Conservation (phyloP, 2,797 vertebrate genomes). For the Mus spretus region DNA sequence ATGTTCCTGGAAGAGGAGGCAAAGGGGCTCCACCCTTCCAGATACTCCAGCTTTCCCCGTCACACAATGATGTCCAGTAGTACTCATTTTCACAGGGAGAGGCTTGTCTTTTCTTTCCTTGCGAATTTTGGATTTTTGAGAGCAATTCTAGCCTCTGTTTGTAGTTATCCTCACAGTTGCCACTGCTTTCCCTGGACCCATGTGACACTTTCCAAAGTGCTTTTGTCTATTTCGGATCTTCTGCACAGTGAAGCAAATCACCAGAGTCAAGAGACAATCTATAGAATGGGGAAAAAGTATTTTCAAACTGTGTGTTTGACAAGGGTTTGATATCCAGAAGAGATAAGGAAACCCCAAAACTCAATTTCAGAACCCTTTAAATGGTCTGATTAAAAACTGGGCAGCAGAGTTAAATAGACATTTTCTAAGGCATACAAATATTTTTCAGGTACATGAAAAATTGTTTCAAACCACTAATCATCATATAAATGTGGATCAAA, state of each 20-base stretch:
- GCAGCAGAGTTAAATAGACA: neutral
- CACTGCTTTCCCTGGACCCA: neutral
- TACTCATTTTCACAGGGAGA: neutral
- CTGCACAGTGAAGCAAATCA: neutral
- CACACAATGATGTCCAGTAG: neutral
- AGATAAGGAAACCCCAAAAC: neutral
- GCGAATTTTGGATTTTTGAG: slow-evolving; percentile 6
- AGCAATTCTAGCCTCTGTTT: neutral
- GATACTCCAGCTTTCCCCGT: neutral
- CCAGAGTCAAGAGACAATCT: neutral
- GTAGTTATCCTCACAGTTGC: neutral
- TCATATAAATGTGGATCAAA: neutral
- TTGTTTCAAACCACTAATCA: neutral
- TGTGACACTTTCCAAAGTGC: neutral
- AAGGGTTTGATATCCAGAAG: neutral
- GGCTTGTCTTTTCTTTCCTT: neutral
- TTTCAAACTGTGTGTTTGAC: neutral
- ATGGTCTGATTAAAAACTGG: neutral
- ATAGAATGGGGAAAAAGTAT: neutral
- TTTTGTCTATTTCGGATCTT: neutral
- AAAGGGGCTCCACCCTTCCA: neutral
- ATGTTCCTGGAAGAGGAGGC: slow-evolving; percentile 11
- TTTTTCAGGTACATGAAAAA: neutral
- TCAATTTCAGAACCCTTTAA: neutral
- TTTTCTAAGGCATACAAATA: neutral